phyloP scores from a whole-genome alignment of 2,888 invertebrate genomes.

The Torymus auratus region DNA sequence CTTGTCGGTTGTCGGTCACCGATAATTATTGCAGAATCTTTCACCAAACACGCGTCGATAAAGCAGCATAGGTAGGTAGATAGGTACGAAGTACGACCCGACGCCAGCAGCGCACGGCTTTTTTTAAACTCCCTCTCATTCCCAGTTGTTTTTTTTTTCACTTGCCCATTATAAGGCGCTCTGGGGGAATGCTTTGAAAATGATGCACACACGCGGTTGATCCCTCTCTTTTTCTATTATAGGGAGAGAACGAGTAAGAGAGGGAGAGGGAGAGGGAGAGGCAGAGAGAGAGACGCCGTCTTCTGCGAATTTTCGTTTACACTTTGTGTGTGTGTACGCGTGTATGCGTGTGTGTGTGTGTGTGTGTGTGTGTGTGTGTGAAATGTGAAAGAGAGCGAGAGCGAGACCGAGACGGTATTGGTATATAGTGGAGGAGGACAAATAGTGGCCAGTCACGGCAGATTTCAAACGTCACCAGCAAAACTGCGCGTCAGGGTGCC shows the following conservation, averaged over 20 bases:
- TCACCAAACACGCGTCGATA: too few relatives aligned
- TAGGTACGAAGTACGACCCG: too few relatives aligned
- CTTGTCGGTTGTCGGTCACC: too few relatives aligned
- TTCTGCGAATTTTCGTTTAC: slow-evolving; percentile 21
- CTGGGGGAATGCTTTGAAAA: slow-evolving; percentile 16
- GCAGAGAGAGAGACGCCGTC: slow-evolving; percentile 25
- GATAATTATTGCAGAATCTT: too few relatives aligned
- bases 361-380: neutral
- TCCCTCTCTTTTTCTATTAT: too few relatives aligned
- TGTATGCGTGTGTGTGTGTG: neutral
- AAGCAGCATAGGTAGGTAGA: too few relatives aligned
- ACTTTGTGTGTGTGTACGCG: neutral
- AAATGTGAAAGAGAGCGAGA: slow-evolving; percentile 4
- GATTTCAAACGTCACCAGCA: slow-evolving; percentile 35
- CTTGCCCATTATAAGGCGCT: neutral
- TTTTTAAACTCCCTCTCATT: too few relatives aligned
- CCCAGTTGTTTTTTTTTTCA: slow-evolving; percentile 11
- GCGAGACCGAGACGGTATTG: too few relatives aligned
- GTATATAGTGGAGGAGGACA: neutral
- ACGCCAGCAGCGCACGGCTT: too few relatives aligned
- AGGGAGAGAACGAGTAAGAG: too few relatives aligned
- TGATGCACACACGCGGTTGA: neutral
- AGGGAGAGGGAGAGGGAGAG: too few relatives aligned
- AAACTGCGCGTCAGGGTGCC: slow-evolving; percentile 20
- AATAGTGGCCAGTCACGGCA: slow-evolving; percentile 44